phyloP scores from a whole-genome alignment of 1,140 invertebrate species.

The Drosophila ficusphila region DNA sequence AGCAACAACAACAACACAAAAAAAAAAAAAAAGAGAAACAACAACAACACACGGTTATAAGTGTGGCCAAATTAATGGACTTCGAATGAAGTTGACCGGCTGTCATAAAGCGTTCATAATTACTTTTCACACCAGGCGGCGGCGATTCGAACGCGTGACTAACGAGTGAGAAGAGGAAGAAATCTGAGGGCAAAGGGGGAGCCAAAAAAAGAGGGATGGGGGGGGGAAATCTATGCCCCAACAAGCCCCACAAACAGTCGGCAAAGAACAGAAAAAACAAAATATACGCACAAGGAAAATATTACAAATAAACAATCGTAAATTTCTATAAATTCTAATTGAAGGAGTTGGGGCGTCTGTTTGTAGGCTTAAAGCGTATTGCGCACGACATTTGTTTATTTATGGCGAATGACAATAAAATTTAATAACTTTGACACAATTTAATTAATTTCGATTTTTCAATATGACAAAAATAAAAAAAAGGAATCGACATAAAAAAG shows the following conservation, averaged over 20 bases:
- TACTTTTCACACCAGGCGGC: constrained; percentile 74
- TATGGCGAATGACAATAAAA: constrained; percentile 64
- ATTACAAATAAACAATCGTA: constrained; percentile 58
- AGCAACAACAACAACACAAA: neutral
- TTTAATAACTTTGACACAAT: constrained; percentile 72
- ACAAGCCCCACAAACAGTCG: constrained; percentile 12
- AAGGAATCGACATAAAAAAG: neutral
- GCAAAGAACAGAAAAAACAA: constrained; percentile 33
- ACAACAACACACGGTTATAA: constrained; percentile 35
- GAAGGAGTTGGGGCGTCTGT: constrained; percentile 11
- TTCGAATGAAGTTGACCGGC: constrained; percentile 73
- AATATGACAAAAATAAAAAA: constrained; percentile 38
- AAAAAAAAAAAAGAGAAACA: constrained; percentile 6
- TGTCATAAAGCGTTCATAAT: constrained; percentile 78
- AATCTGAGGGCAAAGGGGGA: neutral
- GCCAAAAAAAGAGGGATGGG: neutral
- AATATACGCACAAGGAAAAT: constrained; percentile 2
- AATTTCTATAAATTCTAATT: constrained; percentile 56
- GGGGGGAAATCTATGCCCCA: neutral
- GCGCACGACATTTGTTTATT: constrained; percentile 62
- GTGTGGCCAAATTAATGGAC: constrained; percentile 75
- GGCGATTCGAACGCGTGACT: constrained; percentile 20
- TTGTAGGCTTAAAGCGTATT: constrained; percentile 46
- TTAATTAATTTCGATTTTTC: constrained; percentile 69
- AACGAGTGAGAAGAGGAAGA: neutral